Conservation (phyloP, 1,140 invertebrate genomes). For the Drosophila subpulchrella region DNA sequence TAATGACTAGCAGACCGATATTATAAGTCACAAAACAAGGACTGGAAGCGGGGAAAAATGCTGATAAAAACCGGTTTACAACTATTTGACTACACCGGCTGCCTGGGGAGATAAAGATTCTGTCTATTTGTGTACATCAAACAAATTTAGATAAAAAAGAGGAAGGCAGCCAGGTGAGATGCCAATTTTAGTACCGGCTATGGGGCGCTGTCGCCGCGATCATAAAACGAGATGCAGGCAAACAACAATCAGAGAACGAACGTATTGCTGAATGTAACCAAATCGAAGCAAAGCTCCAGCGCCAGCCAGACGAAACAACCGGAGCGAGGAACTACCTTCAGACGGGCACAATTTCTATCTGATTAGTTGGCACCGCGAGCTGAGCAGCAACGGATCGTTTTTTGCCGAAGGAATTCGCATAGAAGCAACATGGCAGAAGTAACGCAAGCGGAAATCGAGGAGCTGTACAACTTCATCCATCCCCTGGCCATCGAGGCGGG, state of each 20-base stretch:
- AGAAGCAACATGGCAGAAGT: slow-evolving; percentile 47
- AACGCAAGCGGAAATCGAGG: slow-evolving; percentile 84
- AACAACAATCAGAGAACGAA: slow-evolving; percentile 48
- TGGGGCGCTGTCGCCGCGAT: slow-evolving; percentile 1
- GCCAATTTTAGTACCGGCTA: slow-evolving; percentile 31
- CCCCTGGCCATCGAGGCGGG: slow-evolving; percentile 78
- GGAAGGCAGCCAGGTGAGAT: slow-evolving; percentile 25
- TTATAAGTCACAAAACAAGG: slow-evolving; percentile 24
- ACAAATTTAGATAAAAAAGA: slow-evolving; percentile 53
- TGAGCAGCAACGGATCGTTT: slow-evolving; percentile 31
- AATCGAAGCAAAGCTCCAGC: slow-evolving; percentile 24
- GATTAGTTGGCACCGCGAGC: slow-evolving; percentile 51
- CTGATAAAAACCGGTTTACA: slow-evolving; percentile 46
- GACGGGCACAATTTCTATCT: slow-evolving; percentile 13
- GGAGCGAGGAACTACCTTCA: slow-evolving; percentile 26
- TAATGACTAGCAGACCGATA: slow-evolving; percentile 25
- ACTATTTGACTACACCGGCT: slow-evolving; percentile 37
- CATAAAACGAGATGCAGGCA: slow-evolving; percentile 38
- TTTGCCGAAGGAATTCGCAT: background rate
- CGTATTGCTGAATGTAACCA: slow-evolving; percentile 18
- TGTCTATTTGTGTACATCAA: slow-evolving; percentile 42
- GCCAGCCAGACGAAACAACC: background rate
- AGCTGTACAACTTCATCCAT: slow-evolving; percentile 87
- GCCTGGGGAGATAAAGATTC: slow-evolving; percentile 36
- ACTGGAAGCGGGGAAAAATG: background rate